These are phyloP conservation scores for Lateolabrax maculatus DNA, from an alignment of 2,797 vertebrate species.

Conservation along the genomic window DNA sequence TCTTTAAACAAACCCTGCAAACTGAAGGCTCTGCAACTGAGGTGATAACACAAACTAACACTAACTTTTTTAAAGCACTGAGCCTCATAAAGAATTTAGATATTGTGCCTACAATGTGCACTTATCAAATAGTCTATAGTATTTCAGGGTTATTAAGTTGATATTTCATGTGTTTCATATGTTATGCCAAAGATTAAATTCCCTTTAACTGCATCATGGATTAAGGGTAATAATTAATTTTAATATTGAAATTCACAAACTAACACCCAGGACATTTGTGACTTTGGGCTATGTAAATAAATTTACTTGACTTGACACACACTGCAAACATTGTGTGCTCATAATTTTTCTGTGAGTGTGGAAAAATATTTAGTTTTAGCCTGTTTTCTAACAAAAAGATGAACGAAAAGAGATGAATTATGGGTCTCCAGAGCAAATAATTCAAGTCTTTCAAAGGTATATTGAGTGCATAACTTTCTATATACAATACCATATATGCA, in stretches of 20 bases:
- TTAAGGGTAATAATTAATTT: background rate
- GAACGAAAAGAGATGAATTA: background rate
- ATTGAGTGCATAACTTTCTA: conserved; percentile 19
- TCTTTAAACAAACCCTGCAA: background rate
- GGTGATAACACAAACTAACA: background rate
- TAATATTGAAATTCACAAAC: background rate
- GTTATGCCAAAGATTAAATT: background rate
- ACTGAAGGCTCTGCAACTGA: background rate
- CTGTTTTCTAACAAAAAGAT: background rate
- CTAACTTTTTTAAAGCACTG: background rate
- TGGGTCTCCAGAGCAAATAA: conserved; percentile 8
- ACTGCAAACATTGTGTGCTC: background rate
- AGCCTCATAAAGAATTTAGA: background rate
- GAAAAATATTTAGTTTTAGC: background rate
- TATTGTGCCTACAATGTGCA: background rate
- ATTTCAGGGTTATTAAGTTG: background rate
- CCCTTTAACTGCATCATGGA: background rate
- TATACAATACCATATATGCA: conserved; percentile 9
- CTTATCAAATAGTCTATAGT: background rate
- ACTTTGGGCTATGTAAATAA: background rate
- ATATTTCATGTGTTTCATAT: background rate
- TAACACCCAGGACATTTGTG: background rate
- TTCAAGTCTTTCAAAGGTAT: background rate
- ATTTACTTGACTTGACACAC: background rate
- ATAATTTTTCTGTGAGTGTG: background rate